Conservation (phyloP, 2,797 vertebrate species). For the Anas georgica region DNA sequence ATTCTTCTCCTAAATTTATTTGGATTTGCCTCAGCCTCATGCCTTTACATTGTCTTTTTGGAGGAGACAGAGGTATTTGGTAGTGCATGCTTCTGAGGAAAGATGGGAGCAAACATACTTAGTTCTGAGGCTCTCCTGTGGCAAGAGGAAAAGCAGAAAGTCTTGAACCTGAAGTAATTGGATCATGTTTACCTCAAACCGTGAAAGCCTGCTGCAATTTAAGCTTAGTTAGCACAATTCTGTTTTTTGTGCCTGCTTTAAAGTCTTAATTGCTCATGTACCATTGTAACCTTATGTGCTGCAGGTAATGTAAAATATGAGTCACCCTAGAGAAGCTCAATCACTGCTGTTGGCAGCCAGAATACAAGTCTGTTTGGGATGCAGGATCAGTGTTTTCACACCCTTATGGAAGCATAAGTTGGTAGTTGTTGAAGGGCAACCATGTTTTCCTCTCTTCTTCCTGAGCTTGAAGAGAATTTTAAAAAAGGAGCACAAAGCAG, state of each 20-base stretch:
- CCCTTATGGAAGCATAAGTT: neutral
- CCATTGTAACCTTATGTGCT: neutral
- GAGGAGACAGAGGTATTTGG: neutral
- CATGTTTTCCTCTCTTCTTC: neutral
- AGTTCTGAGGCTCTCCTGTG: neutral
- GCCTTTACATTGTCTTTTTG: neutral
- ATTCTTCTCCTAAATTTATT: conserved; percentile 21
- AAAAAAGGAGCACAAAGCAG: neutral
- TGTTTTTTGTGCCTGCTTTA: neutral
- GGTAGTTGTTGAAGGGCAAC: neutral
- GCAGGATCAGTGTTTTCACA: neutral
- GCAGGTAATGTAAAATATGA: neutral
- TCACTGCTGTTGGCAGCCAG: neutral
- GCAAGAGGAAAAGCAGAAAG: neutral
- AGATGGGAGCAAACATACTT: neutral
- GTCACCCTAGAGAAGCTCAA: neutral
- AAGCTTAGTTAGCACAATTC: neutral
- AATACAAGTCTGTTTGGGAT: neutral
- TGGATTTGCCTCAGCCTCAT: neutral
- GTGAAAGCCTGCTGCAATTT: neutral
- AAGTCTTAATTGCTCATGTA: neutral
- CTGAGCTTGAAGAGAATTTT: neutral
- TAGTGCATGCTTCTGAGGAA: neutral
- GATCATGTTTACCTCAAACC: neutral
- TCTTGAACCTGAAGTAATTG: neutral